Percentiles rank a stretch among this genome's conserved stretches.
Conservation (phyloP, 2,797 vertebrate genomes). For the Lithobates pipiens region DNA sequence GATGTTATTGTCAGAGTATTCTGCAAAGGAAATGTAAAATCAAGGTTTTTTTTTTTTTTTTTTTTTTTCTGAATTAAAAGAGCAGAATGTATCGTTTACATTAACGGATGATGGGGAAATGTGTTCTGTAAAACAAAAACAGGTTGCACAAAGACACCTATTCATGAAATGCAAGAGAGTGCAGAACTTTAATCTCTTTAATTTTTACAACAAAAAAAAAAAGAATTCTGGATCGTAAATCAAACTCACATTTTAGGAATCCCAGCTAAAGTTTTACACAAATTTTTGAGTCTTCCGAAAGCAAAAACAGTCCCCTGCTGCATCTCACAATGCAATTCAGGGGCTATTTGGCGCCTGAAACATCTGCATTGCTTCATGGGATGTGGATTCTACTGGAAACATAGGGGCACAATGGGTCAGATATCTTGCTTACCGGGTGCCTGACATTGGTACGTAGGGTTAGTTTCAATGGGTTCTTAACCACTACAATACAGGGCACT, state of each 20-base stretch:
- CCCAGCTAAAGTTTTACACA: too few species aligned
- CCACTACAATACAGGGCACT: too few species aligned
- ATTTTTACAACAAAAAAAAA: neutral
- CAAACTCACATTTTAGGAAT: too few species aligned
- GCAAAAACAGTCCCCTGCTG: too few species aligned
- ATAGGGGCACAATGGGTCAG: too few species aligned
- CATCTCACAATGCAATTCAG: neutral
- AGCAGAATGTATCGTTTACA: neutral
- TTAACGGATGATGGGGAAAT: neutral
- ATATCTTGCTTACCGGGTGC: too few species aligned
- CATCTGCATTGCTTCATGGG: neutral
- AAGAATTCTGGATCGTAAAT: too few species aligned
- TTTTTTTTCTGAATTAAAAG: neutral
- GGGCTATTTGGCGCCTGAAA: neutral
- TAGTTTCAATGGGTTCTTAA: too few species aligned
- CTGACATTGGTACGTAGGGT: too few species aligned
- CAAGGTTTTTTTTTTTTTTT: neutral
- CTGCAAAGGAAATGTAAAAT: slow-evolving; percentile 35
- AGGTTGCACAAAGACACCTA: neutral
- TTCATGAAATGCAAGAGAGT: slow-evolving; percentile 3
- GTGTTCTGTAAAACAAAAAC: neutral
- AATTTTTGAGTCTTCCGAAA: too few species aligned
- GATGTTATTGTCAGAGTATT: slow-evolving; percentile 42
- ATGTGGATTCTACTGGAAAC: too few species aligned
- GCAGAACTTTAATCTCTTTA: neutral